Evolutionary conservation across 2,888 invertebrate species (phyloP).

Genomic region (Eilema griseolum): DNA sequence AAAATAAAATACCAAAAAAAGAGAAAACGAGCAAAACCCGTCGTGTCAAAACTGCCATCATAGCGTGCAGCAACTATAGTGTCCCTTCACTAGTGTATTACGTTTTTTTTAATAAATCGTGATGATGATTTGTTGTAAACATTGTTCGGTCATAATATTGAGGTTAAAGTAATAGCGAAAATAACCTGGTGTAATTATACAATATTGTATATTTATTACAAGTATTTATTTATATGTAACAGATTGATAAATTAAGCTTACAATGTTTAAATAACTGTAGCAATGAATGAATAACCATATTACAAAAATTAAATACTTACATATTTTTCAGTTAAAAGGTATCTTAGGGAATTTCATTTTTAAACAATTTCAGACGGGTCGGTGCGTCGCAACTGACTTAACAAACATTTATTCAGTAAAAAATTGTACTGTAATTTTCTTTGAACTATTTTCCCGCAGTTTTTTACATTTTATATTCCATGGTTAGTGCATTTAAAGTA

Average conservation of each 20-base stretch:
- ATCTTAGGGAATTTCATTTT: constrained; percentile 45
- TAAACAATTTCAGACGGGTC: constrained; percentile 43
- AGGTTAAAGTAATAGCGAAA: not conserved
- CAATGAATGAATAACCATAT: not conserved
- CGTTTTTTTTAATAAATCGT: not conserved
- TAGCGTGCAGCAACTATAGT: no score
- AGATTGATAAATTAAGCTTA: not conserved
- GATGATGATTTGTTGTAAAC: not conserved
- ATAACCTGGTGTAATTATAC: not conserved
- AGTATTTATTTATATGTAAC: not conserved
- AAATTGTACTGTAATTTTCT: constrained; percentile 25
- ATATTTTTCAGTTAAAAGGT: constrained; percentile 21
- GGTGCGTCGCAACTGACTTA: constrained; percentile 28
- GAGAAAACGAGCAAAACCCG: no score
- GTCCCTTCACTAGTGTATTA: not conserved
- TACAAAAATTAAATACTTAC: constrained; percentile 1
- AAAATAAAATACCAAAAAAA: no score
- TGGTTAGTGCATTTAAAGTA: constrained; percentile 39
- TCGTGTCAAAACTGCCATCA: no score
- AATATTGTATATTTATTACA: not conserved
- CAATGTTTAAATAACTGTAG: constrained; percentile 15
- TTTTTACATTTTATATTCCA: constrained; percentile 24
- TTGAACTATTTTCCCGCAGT: constrained; percentile 22
- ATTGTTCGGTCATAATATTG: not conserved
- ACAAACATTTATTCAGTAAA: constrained; percentile 35